phyloP scores from a whole-genome alignment of 2,797 vertebrate species.

The Novumbra hubbsi region DNA sequence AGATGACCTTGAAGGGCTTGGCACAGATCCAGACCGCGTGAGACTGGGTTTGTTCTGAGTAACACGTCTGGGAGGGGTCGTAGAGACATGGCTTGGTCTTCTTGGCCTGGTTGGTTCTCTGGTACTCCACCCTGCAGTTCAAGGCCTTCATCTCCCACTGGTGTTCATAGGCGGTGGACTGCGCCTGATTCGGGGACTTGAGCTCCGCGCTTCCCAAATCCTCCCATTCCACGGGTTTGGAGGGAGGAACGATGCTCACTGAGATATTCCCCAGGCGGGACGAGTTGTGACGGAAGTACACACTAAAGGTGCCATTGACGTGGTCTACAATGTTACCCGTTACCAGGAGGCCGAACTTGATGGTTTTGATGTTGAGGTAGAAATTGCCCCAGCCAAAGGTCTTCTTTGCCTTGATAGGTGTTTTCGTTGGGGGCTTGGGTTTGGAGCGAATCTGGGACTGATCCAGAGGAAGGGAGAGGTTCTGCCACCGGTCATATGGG shows the following conservation, averaged over 20 bases:
- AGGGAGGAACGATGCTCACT: slow-evolving; percentile 92
- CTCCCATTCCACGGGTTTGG: slow-evolving; percentile 86
- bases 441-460: slow-evolving; percentile 69
- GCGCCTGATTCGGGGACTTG: slow-evolving; percentile 62
- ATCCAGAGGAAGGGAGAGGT: slow-evolving; percentile 74
- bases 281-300: slow-evolving; percentile 96
- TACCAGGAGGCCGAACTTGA: slow-evolving; percentile 92
- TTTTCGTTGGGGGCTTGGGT: slow-evolving; percentile 79
- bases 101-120: slow-evolving; percentile 91
- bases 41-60: slow-evolving; percentile 93
- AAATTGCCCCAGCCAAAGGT: slow-evolving; percentile 97
- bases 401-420: slow-evolving; percentile 84
- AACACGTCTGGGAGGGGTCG: slow-evolving; percentile 89
- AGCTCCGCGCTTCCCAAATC: slow-evolving; percentile 58
- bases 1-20: slow-evolving; percentile 98
- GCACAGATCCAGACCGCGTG: slow-evolving; percentile 95
- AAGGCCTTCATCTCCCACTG: slow-evolving; percentile 81
- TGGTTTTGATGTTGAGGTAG: slow-evolving; percentile 91
- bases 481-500: slow-evolving; percentile 83
- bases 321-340: slow-evolving; percentile 97
- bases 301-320: slow-evolving; percentile 94
- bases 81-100: slow-evolving; percentile 91
- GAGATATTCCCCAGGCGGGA: slow-evolving; percentile 93
- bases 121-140: slow-evolving; percentile 92
- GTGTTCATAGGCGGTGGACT: slow-evolving; percentile 70